These are phyloP conservation scores for Frieseomelitta varia DNA, from an alignment of 1,140 invertebrate genomes.

Conservation along the genomic window DNA sequence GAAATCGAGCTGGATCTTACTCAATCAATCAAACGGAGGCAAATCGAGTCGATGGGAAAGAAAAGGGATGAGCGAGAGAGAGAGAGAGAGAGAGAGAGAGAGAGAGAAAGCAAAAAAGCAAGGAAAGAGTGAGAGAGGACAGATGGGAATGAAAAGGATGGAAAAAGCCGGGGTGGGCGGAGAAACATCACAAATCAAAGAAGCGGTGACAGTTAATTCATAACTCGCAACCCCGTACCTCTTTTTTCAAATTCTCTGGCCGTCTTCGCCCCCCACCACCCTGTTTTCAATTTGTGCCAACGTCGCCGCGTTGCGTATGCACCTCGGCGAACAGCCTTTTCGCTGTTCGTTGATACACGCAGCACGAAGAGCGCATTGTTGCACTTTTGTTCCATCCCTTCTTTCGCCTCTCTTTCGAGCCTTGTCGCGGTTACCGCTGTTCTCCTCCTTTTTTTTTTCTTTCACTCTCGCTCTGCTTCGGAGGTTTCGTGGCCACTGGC, in stretches of 20 bases:
- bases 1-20: slow-evolving; percentile 62
- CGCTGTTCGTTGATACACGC: slow-evolving; percentile 24
- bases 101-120: background rate
- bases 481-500: background rate
- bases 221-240: slow-evolving; percentile 66
- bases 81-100: background rate
- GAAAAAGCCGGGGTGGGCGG: slow-evolving; percentile 15
- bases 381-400: slow-evolving; percentile 52
- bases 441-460: background rate
- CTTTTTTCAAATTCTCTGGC: slow-evolving; percentile 18
- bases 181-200: slow-evolving; percentile 72
- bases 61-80: slow-evolving; percentile 39
- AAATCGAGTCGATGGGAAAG: slow-evolving; percentile 60
- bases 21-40: slow-evolving; percentile 72
- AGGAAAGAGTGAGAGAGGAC: slow-evolving; percentile 7
- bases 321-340: slow-evolving; percentile 39
- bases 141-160: background rate
- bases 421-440: slow-evolving; percentile 9
- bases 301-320: slow-evolving; percentile 64
- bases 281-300: slow-evolving; percentile 63
- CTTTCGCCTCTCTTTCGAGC: slow-evolving; percentile 10
- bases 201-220: slow-evolving; percentile 74
- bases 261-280: slow-evolving; percentile 25
- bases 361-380: slow-evolving; percentile 34
- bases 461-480: background rate